Base-by-base conservation (phyloP, 1,140 invertebrate species). In the Drosophila novamexicana region DNA sequence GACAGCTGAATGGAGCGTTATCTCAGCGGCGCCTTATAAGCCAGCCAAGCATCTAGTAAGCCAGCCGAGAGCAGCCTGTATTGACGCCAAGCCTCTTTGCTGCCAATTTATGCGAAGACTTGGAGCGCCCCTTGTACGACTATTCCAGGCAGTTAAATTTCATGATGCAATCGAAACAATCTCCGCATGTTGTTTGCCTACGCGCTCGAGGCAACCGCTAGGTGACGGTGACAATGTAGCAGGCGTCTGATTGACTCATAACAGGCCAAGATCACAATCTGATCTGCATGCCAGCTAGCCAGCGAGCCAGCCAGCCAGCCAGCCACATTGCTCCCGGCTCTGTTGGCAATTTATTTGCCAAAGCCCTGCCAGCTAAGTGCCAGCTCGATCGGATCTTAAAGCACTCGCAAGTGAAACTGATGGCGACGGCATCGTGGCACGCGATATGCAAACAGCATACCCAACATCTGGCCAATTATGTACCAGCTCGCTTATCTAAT, bases 201-300 rank as follows among this genome's bases (percentile, higher is more conserved):
- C 69, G 80, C 73, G 77, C 83, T 75, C 58, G 66, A 57, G 83
- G 83, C 83, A 68, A 50, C 63, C 32, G 14, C 80, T 49, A 70
- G 86, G 80, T 86, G 84, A 83, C 78, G 79, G 79, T 86, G 83
- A 86, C 83, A 86, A 88, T 86, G 82, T 85, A 82, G 71, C 76
- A 79, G 72, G 82, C 79, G 64, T 88, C 83, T 86, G 83, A 86
- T 86, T 89, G 83, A 86, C 83, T 86, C 84, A 86, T 86, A 86
- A 83, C 84, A 86, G 82, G 79, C 83, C 72, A 77, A 80, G 79
- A 86, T 89, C 72, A 59, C 83, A 86, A 89, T 89, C 84, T 89
- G 59, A 83, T 73, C 81, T 79, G 83, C 79, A 79, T 86, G 79
- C 79, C 79, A 67, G 57, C 61, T 49, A 73, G 66, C 72, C 9